Evolutionary conservation across 1,140 invertebrate genomes (phyloP).

Genomic region (Leptinotarsa undecemlineata): DNA sequence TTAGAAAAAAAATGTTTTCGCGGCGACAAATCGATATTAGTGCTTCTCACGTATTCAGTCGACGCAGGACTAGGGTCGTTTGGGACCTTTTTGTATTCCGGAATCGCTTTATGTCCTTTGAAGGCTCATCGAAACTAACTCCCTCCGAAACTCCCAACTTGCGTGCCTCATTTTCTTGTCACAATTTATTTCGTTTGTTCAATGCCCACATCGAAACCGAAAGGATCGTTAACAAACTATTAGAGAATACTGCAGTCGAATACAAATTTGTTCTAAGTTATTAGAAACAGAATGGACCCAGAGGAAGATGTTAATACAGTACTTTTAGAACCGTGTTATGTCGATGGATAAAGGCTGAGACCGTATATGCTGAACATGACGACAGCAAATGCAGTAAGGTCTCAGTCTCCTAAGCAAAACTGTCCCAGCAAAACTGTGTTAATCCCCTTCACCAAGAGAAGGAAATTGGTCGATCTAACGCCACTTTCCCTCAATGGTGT

Average conservation of each 20-base stretch:
- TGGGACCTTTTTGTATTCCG: background rate
- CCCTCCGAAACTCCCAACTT: background rate
- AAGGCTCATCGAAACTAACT: slow-evolving; percentile 4
- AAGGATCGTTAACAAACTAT: background rate
- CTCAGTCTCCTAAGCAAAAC: too few relatives aligned
- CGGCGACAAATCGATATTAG: background rate
- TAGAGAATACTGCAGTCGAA: background rate
- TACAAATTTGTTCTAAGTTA: background rate
- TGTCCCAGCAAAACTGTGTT: too few relatives aligned
- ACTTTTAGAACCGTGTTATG: too few relatives aligned
- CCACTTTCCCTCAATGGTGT: too few relatives aligned
- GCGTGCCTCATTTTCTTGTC: background rate
- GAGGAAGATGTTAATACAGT: too few relatives aligned
- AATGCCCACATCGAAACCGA: background rate
- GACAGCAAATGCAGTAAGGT: too few relatives aligned
- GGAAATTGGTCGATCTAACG: too few relatives aligned
- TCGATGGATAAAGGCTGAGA: too few relatives aligned
- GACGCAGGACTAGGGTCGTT: background rate
- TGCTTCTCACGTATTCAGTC: background rate
- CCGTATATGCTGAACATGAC: too few relatives aligned
- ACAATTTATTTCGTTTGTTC: background rate
- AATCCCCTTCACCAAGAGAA: too few relatives aligned
- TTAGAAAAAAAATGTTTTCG: too few relatives aligned
- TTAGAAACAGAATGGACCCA: too few relatives aligned
- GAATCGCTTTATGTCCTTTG: background rate